These are phyloP conservation scores for Micropterix aruncella DNA, from an alignment of 2,888 invertebrate genomes.

Conservation along the genomic window DNA sequence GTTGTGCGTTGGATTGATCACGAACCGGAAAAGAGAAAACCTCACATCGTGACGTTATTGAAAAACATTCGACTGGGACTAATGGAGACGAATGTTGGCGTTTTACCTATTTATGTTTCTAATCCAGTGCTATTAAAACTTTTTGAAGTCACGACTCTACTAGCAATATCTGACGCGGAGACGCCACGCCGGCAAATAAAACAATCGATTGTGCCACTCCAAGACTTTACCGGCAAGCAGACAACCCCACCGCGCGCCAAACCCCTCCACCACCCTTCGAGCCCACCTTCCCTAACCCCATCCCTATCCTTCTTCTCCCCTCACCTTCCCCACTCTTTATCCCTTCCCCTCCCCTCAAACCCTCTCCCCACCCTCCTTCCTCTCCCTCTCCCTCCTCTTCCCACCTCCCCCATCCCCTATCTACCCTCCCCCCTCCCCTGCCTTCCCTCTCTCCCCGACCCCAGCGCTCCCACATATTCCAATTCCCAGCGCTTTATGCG, in stretches of 20 bases:
- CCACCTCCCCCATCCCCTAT: background rate
- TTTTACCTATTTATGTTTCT: background rate
- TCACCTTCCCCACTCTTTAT: background rate
- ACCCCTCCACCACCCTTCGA: background rate
- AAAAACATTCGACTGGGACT: conserved; percentile 68
- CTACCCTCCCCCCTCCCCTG: background rate
- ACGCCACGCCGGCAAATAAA: too few relatives aligned
- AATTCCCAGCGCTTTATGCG: too few relatives aligned
- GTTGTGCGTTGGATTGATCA: conserved; percentile 79
- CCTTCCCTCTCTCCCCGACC: background rate
- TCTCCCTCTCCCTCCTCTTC: background rate
- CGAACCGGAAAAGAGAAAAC: conserved; percentile 56
- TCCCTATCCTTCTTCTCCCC: background rate
- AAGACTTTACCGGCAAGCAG: too few relatives aligned
- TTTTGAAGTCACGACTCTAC: too few relatives aligned
- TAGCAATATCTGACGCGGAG: too few relatives aligned
- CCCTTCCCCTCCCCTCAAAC: background rate
- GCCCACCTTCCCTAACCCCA: background rate
- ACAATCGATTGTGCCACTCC: too few relatives aligned
- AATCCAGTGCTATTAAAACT: background rate
- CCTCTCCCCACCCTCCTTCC: conserved; percentile 1
- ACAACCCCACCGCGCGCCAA: too few relatives aligned
- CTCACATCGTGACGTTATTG: conserved; percentile 65
- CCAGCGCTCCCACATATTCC: too few relatives aligned
- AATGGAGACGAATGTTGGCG: conserved; percentile 56